Evolutionary conservation across 2,797 vertebrate genomes (phyloP), one percentile per base, ranked within the genome.

Genomic region (Graptemys geographica): DNA sequence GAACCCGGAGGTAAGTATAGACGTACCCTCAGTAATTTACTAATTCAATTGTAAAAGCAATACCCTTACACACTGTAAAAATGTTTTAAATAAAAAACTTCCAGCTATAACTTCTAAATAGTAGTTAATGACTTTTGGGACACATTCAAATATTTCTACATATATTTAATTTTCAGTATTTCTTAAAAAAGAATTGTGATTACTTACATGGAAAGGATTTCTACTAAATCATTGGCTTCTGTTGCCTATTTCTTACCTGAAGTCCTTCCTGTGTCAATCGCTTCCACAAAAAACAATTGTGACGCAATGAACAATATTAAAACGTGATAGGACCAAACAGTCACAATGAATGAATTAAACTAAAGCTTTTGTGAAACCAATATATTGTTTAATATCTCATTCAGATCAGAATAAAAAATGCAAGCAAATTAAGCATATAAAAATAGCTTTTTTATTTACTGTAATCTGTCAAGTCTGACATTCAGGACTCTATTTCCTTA

Each of bases 71-170:
- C 31, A 18, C 8, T 2, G 31, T 62, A 62, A n/a, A n/a, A 69
- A 69, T 69, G 8, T 69, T 69, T 69, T 69, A 69, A 69, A 69
- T 69, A 72, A 41, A 33, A 79, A n/a, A 49, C 18, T n/a, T n/a
- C 37, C 19, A 12, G 49, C 51, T 80, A 23, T n/a, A 80, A 57
- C 0, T 93, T 44, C 28, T 47, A 56, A 74, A 84, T 8, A 59
- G 0, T 0, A 95, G 4, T 41, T 65, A 72, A 55, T 87, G 31
- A 25, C 1, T 53, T 5, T 51, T 5, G 5, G 8, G 53, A 10
- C 79, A 78, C 25, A 76, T 28, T 41, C 37, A 78, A 11, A 55
- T 4, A 90, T 6, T 33, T 51, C 10, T 65, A 93, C 90, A 28
- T 1, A 1, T 12, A 3, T 41, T 94, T 69, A 69, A 69, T 37